Evolutionary conservation across 1,140 invertebrate genomes (phyloP), one percentile per base, ranked within the genome.

Genomic region (Planococcus citri): DNA sequence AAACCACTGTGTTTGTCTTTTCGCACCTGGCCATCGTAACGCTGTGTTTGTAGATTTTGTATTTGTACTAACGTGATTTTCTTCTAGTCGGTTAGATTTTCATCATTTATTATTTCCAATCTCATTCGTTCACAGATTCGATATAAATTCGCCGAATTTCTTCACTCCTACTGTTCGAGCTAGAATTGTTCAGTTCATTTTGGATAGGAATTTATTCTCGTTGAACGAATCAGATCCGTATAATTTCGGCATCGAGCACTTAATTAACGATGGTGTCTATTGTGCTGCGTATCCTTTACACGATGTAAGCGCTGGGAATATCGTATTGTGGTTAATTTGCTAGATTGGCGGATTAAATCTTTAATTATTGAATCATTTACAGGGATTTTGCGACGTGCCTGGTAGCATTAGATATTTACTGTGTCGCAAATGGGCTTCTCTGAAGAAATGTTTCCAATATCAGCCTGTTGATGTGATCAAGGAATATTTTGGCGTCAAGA

Each of bases 401-500:
- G 60, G 60, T 2, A 64, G 60, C 25, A 25, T 27, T 64, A 81
- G 89, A 21, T 80, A 92, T 76, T 76, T 91, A 8, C 79, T 95
- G 6, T 92, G 88, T 77, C 86, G 83, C 0, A 87, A 95, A 78
- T 97, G 94, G 94, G 91, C 91, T 1, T 84, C 85, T 38, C 81
- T 94, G 27, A 83, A 80, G 1, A 91, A 88, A 76, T 90, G 88
- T 77, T 86, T 90, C 76, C 89, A 90, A 73, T 87, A 90, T 75
- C 94, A 96, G 76, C 94, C 94, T 0, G 78, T 96, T 27, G 91
- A 95, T 78, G 88, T 95, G 73, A 80, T 76, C 70, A 89, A 89
- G 75, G 86, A 90, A 71, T 97, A 97, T 79, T 95, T 96, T 81
- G 94, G 94, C 12, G 92, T 95, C 27, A 96, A 95, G 81, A 92